A percentile compares a stretch with the other conserved stretches of the same genome.
Conservation (phyloP, 2,797 vertebrate genomes). For the Heliangelus exortis region DNA sequence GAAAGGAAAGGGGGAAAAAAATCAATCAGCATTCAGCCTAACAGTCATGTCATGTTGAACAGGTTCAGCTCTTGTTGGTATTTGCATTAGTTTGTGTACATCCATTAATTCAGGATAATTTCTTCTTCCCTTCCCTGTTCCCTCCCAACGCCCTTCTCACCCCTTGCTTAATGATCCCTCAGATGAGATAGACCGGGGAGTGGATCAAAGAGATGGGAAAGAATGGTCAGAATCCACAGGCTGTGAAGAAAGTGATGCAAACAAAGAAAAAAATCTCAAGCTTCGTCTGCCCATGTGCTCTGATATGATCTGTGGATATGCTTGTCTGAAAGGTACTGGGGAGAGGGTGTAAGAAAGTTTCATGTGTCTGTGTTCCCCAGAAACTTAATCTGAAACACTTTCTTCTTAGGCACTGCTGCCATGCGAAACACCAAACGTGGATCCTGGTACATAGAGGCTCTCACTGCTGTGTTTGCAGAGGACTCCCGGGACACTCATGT, state of each 20-base stretch:
- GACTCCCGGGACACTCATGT: conserved; percentile 88
- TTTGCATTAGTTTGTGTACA: background rate
- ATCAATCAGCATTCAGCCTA: background rate
- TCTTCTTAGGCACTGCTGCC: conserved; percentile 87
- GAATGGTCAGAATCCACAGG: conserved; percentile 77
- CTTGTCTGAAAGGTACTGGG: conserved; percentile 90
- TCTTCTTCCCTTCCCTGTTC: background rate
- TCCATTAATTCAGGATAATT: background rate
- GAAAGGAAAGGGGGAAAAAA: background rate
- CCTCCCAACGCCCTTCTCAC: background rate
- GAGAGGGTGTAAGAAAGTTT: background rate
- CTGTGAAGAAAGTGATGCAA: conserved; percentile 90
- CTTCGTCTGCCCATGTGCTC: conserved; percentile 92
- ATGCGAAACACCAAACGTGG: conserved; percentile 97
- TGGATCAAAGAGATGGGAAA: conserved; percentile 92
- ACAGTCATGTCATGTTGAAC: background rate
- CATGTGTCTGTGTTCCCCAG: background rate
- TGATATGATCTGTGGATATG: conserved; percentile 97
- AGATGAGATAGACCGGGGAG: conserved; percentile 89
- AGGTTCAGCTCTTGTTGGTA: background rate
- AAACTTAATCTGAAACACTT: rapidly evolving
- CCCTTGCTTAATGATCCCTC: background rate
- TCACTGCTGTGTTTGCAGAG: conserved; percentile 86
- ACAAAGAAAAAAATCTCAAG: conserved; percentile 82
- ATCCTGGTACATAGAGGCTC: conserved; percentile 95